A percentile compares a stretch with the other conserved stretches of the same genome.
Conservation (phyloP, 2,797 vertebrate genomes). For the Paguma larvata region DNA sequence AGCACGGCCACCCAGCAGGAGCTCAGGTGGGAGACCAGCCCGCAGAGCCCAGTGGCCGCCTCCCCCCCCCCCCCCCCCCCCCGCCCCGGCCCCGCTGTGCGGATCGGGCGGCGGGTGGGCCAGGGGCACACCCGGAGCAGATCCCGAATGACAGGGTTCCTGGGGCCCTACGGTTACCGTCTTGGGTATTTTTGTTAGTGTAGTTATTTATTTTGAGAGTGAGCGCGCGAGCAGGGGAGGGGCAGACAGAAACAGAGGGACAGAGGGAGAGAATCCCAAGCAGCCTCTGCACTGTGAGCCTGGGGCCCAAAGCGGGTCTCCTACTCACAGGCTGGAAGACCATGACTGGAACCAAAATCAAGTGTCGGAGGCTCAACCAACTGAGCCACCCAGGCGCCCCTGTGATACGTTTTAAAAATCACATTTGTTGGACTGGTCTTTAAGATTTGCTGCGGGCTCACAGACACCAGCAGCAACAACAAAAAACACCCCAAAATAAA, state of each 20-base stretch:
- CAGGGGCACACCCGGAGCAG: background rate
- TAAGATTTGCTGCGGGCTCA: background rate
- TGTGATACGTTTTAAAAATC: slow-evolving; percentile 24
- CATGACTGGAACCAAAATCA: no score
- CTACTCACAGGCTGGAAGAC: no score
- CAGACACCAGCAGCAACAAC: background rate
- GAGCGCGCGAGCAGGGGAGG: no score
- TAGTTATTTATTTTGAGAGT: no score
- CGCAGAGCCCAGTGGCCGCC: accelerated
- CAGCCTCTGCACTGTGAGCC: no score
- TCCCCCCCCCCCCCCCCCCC: no score
- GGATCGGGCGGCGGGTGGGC: accelerated
- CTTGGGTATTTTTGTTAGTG: no score
- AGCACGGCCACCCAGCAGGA: slow-evolving; percentile 98
- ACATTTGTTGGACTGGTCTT: background rate
- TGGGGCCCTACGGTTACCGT: accelerated
- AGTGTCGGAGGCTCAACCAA: no score
- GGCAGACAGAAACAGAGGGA: no score
- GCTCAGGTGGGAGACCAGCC: slow-evolving; percentile 90
- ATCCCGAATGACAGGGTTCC: accelerated
- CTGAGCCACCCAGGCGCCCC: no score
- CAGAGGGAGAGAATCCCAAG: no score
- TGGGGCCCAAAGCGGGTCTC: no score
- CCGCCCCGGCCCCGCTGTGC: accelerated
- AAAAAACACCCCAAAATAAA: background rate